Conservation (phyloP, 2,797 vertebrate species). For the Gallinago stenura region DNA sequence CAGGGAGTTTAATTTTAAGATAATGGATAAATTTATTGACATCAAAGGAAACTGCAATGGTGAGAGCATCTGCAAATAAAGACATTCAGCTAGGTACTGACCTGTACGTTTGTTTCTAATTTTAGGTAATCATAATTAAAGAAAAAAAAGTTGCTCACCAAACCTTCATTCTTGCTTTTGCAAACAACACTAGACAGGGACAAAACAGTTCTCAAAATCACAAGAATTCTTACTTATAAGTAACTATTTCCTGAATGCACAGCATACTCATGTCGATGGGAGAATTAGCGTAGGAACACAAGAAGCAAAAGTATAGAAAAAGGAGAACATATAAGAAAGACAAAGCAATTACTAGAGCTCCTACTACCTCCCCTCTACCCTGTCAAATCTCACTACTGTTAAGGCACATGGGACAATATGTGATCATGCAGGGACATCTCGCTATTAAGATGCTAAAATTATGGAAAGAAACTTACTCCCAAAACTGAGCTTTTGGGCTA, state of each 20-base stretch:
- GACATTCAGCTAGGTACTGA: neutral
- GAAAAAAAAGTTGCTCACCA: neutral
- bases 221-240: neutral
- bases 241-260: neutral
- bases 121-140: neutral
- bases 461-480: slow-evolving; percentile 5
- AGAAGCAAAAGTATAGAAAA: neutral
- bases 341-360: neutral
- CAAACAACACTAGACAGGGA: neutral
- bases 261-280: neutral
- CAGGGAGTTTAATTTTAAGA: neutral
- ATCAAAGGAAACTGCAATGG: neutral
- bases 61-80: neutral
- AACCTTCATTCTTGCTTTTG: neutral
- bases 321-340: neutral
- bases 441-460: neutral
- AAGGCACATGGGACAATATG: neutral
- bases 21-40: neutral
- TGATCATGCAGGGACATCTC: neutral
- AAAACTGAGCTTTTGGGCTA: neutral
- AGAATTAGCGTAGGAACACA: neutral
- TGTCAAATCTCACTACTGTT: neutral
- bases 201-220: neutral
- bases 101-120: neutral
- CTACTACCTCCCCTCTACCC: neutral